These are phyloP conservation scores for Phrynocephalus vlangalii DNA, from an alignment of 2,797 vertebrate species.

Conservation along the genomic window DNA sequence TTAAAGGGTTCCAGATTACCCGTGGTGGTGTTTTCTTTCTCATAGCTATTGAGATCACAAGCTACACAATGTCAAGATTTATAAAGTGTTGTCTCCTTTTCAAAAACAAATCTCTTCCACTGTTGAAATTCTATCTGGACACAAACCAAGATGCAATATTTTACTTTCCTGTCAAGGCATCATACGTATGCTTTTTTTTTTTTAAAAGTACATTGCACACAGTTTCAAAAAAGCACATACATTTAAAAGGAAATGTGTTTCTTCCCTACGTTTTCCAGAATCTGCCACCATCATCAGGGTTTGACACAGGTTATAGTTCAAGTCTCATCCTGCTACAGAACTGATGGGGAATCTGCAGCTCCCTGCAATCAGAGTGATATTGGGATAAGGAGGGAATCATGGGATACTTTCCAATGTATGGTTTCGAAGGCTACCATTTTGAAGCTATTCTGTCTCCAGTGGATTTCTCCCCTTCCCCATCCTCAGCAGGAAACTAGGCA, in stretches of 20 bases:
- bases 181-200: background rate
- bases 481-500: background rate
- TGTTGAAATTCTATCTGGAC: background rate
- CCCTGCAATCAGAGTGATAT: background rate
- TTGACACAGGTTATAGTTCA: background rate
- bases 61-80: background rate
- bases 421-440: background rate
- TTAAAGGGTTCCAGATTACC: conserved; percentile 5
- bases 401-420: background rate
- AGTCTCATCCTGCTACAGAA: background rate
- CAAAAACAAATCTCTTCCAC: background rate
- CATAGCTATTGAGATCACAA: background rate
- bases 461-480: no score
- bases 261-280: background rate
- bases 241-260: background rate
- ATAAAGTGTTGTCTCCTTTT: background rate
- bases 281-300: background rate
- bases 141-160: background rate
- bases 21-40: background rate
- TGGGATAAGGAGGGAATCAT: background rate
- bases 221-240: background rate
- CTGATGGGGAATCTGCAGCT: background rate
- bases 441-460: background rate
- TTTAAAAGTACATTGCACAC: background rate
- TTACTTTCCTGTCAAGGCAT: background rate